Evolutionary conservation across 2,797 vertebrate genomes (phyloP), one percentile per base, ranked within the genome.

Genomic region (Cyclopterus lumpus): DNA sequence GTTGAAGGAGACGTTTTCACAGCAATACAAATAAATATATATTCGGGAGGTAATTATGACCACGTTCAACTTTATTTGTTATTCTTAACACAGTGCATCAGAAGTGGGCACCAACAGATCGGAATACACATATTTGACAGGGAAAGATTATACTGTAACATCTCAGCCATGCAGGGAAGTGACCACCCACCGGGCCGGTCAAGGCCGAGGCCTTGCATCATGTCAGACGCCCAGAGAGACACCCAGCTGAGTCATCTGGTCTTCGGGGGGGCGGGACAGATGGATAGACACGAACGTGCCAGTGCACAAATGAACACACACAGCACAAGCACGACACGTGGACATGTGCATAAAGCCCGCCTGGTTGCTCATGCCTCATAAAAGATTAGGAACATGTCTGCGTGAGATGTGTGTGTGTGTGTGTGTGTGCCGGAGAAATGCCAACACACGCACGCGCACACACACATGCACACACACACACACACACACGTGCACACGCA

Each of bases 171-270:
- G 72, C 82, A 61, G 77, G 71, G 77, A 87, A 59, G 48, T 55
- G 83, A 77, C 83, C 84, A 73, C 88, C 87, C 80, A 66, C 86
- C 4, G 44, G 73, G 88, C 78, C 78, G 72, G 88, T 87, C 84
- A 75, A 81, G 89, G 78, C 86, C 74, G 74, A 84, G 82, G 79
- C 84, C 87, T 74, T 42, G 81, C 85, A 81, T 84, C 85, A 81
- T 86, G 87, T 81, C 81, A 84, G 84, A 82, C 81, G 73, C 40
- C 77, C 77, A 84, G 73, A 86, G 24, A 86, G 85, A 82, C 72
- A 67, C 73, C 87, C 89, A 81, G 77, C 84, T 70, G 84, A 84
- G 86, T 85, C 86, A 78, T 86, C 90, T 85, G 84, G 74, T 84
- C 75, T 69, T 73, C 30, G 54, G 77, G 79, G 81, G 78, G 73